Evolutionary conservation across 2,888 invertebrate species (phyloP).

Genomic region (Dorcus parallelipipedus): DNA sequence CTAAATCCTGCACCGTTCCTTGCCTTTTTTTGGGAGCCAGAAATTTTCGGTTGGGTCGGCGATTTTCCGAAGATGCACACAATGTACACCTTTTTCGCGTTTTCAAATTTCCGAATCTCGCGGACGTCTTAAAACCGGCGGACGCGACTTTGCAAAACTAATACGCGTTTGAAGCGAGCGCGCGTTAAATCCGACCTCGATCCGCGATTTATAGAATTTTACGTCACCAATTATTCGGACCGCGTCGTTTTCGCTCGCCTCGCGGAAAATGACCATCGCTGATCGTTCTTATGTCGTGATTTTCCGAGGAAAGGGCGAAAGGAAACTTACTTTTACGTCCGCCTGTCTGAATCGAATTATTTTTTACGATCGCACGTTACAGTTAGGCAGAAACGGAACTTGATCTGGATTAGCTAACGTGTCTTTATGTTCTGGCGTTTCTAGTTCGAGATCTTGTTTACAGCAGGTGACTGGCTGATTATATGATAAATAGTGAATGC

Average conservation of each 20-base stretch:
- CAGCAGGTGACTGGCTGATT: too few relatives aligned
- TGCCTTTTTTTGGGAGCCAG: too few relatives aligned
- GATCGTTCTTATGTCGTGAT: not conserved
- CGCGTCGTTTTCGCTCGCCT: constrained; percentile 7
- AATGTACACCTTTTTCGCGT: not conserved
- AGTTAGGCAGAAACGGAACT: too few relatives aligned
- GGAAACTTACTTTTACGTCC: too few relatives aligned
- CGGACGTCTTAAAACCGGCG: constrained; percentile 3
- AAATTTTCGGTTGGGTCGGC: too few relatives aligned
- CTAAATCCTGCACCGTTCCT: not conserved
- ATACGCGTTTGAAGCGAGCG: constrained; percentile 17
- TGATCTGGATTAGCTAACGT: too few relatives aligned
- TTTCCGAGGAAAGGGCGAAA: too few relatives aligned
- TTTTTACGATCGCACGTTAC: too few relatives aligned
- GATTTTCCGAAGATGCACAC: not conserved
- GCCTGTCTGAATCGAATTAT: too few relatives aligned
- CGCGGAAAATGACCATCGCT: constrained; percentile 15
- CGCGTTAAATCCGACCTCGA: constrained; percentile 23
- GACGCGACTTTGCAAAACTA: constrained; percentile 20
- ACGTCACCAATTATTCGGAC: constrained; percentile 18
- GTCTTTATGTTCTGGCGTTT: too few relatives aligned
- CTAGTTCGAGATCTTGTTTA: too few relatives aligned
- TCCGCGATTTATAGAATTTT: constrained; percentile 19
- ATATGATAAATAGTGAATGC: too few relatives aligned
- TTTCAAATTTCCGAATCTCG: not conserved